Evolutionary conservation across 1,140 invertebrate genomes (phyloP), one percentile per base, ranked within the genome.

Genomic region (Dendrolimus kikuchii): DNA sequence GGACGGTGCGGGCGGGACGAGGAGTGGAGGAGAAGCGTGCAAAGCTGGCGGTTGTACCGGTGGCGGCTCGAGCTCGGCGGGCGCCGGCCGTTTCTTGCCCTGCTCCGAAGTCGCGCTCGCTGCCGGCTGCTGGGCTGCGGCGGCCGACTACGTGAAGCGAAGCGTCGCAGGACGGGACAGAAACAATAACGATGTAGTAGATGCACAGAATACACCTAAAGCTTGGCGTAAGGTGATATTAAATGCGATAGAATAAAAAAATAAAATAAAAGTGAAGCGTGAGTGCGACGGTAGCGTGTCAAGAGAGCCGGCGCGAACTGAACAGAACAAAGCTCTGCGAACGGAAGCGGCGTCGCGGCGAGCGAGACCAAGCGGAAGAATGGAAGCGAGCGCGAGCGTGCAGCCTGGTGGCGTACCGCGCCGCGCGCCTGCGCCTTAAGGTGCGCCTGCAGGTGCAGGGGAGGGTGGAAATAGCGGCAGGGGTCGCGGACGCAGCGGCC

Each of bases 391-490:
- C 74, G 77, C 77, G 76, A 76, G 83, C 83, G 81, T 86, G 81
- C 83, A 86, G 83, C 77, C 81, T 80, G 90, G 90, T 92, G 92
- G 92, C 94, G 94, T 95, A 96, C 95, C 95, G 95, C 93, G 92
- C 94, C 94, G 93, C 95, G 95, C 92, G 93, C 93, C 93, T 95
- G 94, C 93, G 95, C 95, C 94, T 98, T 98, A 93, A 98, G 96
- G 95, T 97, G 96, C 91, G 95, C 95, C 95, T 97, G 95, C 90
- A 98, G 95, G 94, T 98, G 96, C 92, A 96, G 93, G 92, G 95
- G 95, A 91, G 95, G 95, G 92, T 97, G 95, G 92, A 96, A 96
- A 95, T 96, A 97, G 93, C 95, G 94, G 94, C 95, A 97, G 91
- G 95, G 95, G 90, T 96, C 94, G 91, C 95, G 95, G 92, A 94